phyloP scores from a whole-genome alignment of 2,888 invertebrate species.

The Drosophila leonis region DNA sequence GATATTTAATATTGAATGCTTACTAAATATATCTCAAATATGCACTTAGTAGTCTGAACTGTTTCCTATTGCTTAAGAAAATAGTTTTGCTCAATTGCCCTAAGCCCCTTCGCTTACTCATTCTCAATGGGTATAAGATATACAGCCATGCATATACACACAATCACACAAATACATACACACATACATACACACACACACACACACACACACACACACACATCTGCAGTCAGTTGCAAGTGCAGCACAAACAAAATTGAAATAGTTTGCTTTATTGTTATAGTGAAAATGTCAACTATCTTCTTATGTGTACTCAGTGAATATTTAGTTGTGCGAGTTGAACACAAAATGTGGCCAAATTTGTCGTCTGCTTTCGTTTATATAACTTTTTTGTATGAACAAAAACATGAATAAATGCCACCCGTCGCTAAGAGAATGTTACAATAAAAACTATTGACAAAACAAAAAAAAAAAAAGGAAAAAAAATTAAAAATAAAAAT shows the following conservation, averaged over 20 bases:
- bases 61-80: background rate
- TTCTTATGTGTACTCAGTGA: conserved; percentile 11
- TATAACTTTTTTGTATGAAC: background rate
- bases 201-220: background rate
- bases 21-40: background rate
- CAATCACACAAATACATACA: background rate
- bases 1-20: background rate
- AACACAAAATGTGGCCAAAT: conserved; percentile 24
- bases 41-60: background rate
- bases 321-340: conserved; percentile 20
- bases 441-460: background rate
- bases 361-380: conserved; percentile 2
- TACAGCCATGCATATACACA: background rate
- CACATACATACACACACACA: background rate
- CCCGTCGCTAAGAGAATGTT: background rate
- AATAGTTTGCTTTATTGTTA: conserved; percentile 44
- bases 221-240: background rate
- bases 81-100: background rate
- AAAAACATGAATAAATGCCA: background rate
- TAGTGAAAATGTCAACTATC: conserved; percentile 36
- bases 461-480: background rate
- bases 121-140: too few relatives aligned
- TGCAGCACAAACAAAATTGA: conserved; percentile 37
- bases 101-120: background rate
- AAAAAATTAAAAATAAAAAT: too few relatives aligned